A percentile compares a stretch with the other conserved stretches of the same genome.
Conservation (phyloP, 2,888 invertebrate genomes). For the Micoletzkya japonica region DNA sequence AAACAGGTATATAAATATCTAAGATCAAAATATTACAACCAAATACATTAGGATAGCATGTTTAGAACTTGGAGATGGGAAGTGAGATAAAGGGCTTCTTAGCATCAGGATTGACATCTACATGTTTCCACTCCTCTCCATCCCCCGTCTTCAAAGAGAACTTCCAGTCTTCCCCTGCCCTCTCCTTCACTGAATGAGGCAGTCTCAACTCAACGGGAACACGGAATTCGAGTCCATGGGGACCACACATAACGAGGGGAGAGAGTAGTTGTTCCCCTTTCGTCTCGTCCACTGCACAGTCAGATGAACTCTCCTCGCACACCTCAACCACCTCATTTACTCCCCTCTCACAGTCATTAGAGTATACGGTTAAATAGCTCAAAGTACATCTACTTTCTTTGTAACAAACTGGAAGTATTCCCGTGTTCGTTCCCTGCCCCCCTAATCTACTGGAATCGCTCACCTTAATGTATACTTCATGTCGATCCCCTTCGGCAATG, state of each 20-base stretch:
- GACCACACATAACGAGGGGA: conserved; percentile 93
- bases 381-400: background rate
- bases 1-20: background rate
- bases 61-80: conserved; percentile 46
- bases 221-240: conserved; percentile 84
- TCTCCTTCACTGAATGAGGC: conserved; percentile 72
- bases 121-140: conserved; percentile 52
- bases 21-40: background rate
- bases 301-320: conserved; percentile 55
- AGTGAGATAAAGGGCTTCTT: conserved; percentile 43
- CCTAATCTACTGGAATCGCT: background rate
- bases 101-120: conserved; percentile 41
- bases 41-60: no score
- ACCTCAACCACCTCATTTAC: conserved; percentile 26
- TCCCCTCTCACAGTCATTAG: no score
- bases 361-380: no score
- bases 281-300: conserved; percentile 82
- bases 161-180: conserved; percentile 65
- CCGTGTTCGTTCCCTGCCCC: no score
- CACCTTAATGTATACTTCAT: conserved; percentile 87
- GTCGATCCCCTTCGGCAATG: conserved; percentile 79
- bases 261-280: conserved; percentile 92
- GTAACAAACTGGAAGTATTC: no score
- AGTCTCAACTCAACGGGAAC: conserved; percentile 87
- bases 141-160: conserved; percentile 67